Percentiles rank a stretch among this genome's conserved stretches.
Conservation (phyloP, 2,888 invertebrate genomes). For the Desoria tigrina region DNA sequence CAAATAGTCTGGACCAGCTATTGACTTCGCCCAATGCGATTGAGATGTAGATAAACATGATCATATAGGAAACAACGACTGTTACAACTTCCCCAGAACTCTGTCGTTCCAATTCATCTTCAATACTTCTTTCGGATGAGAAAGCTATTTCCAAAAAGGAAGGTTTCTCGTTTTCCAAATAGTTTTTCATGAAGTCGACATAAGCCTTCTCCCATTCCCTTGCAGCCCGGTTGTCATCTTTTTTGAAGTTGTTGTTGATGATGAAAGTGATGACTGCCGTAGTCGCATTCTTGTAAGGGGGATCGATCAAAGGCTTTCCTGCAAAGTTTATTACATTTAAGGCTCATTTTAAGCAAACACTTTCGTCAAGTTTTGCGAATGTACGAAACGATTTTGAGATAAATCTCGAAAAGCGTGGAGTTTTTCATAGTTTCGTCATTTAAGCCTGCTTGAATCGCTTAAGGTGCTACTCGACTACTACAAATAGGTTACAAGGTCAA, state of each 20-base stretch:
- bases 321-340: neutral
- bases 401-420: no score
- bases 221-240: constrained; percentile 39
- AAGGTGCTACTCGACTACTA: neutral
- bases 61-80: constrained; percentile 80
- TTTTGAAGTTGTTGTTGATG: constrained; percentile 46
- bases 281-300: constrained; percentile 46
- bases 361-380: neutral
- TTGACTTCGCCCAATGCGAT: constrained; percentile 70
- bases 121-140: constrained; percentile 80
- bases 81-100: constrained; percentile 74
- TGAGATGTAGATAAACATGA: constrained; percentile 92
- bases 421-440: no score
- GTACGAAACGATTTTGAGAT: no score
- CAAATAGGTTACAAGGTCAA: no score
- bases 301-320: constrained; percentile 41
- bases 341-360: constrained; percentile 4
- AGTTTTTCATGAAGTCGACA: constrained; percentile 51
- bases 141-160: constrained; percentile 70
- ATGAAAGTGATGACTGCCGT: constrained; percentile 51
- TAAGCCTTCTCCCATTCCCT: constrained; percentile 51
- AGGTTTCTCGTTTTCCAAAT: constrained; percentile 55
- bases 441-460: no score
- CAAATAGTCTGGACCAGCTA: constrained; percentile 38
- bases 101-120: constrained; percentile 63